phyloP scores from a whole-genome alignment of 2,797 vertebrate species.

The Characodon lateralis region DNA sequence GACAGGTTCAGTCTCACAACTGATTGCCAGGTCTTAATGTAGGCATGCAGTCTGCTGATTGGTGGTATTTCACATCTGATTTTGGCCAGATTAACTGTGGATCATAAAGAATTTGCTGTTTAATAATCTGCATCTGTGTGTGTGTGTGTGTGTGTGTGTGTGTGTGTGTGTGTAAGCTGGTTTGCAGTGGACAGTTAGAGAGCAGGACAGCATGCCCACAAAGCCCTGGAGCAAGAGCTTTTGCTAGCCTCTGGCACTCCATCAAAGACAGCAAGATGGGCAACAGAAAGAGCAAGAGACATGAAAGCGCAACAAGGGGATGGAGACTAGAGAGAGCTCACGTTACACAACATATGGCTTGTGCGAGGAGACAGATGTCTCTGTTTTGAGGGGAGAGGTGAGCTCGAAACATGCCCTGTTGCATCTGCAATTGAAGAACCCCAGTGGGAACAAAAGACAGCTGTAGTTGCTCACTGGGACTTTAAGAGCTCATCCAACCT shows the following conservation, averaged over 20 bases:
- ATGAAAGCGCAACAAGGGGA: slow-evolving; percentile 64
- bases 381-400: slow-evolving; percentile 56
- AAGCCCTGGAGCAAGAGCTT: slow-evolving; percentile 42
- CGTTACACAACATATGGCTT: slow-evolving; percentile 64
- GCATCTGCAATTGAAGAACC: slow-evolving; percentile 30
- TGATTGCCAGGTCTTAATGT: background rate
- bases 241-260: slow-evolving; percentile 65
- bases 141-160: background rate
- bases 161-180: background rate
- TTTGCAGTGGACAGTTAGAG: slow-evolving; percentile 26
- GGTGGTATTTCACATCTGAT: slow-evolving; percentile 16
- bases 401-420: slow-evolving; percentile 44
- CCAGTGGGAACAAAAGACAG: slow-evolving; percentile 52
- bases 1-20: background rate
- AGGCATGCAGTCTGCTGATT: background rate
- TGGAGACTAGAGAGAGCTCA: slow-evolving; percentile 46
- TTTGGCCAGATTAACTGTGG: slow-evolving; percentile 4
- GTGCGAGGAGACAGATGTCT: slow-evolving; percentile 68
- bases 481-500: slow-evolving; percentile 33
- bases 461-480: slow-evolving; percentile 49
- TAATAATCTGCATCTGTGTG: slow-evolving; percentile 12
- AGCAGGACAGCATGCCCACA: slow-evolving; percentile 30
- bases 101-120: slow-evolving; percentile 17
- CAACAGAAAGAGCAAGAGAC: slow-evolving; percentile 62
- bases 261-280: slow-evolving; percentile 67